Percentiles rank a stretch among this genome's conserved stretches.
phyloP scores from a whole-genome alignment of 2,888 invertebrate species.

The Apotomis betuletana region DNA sequence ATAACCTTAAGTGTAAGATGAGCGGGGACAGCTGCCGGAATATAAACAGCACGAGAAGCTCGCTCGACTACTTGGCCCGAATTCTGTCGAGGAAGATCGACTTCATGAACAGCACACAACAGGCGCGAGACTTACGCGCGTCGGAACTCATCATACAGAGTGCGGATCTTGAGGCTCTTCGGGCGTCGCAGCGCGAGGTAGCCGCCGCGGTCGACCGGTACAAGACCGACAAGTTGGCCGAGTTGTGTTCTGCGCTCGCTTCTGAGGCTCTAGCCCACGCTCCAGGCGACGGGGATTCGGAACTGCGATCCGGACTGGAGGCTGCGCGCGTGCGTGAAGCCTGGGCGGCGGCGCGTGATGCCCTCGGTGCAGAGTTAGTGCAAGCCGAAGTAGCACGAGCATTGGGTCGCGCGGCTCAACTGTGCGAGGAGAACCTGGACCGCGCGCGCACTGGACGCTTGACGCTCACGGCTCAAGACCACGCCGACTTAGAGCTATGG shows the following conservation, averaged over 20 bases:
- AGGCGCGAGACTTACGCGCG: conserved; percentile 59
- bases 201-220: conserved; percentile 85
- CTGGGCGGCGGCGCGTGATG: conserved; percentile 89
- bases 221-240: conserved; percentile 87
- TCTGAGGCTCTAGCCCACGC: conserved; percentile 86
- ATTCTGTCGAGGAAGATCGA: conserved; percentile 89
- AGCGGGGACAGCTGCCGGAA: conserved; percentile 80
- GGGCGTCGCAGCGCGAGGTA: conserved; percentile 84
- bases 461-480: conserved; percentile 86
- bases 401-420: conserved; percentile 86
- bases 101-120: conserved; percentile 62
- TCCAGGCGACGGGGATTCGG: conserved; percentile 68
- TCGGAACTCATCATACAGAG: conserved; percentile 72
- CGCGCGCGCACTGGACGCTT: conserved; percentile 82
- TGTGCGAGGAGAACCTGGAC: conserved; percentile 86
- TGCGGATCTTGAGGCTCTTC: conserved; percentile 79
- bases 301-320: conserved; percentile 71
- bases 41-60: conserved; percentile 68
- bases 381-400: conserved; percentile 91
- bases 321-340: conserved; percentile 89
- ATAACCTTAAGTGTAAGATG: conserved; percentile 87
- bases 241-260: conserved; percentile 88
- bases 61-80: conserved; percentile 88
- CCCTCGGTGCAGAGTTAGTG: conserved; percentile 89
- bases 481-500: conserved; percentile 89